Conservation (phyloP, 2,113 vertebrate genomes). For the Orthonyx spaldingii region DNA sequence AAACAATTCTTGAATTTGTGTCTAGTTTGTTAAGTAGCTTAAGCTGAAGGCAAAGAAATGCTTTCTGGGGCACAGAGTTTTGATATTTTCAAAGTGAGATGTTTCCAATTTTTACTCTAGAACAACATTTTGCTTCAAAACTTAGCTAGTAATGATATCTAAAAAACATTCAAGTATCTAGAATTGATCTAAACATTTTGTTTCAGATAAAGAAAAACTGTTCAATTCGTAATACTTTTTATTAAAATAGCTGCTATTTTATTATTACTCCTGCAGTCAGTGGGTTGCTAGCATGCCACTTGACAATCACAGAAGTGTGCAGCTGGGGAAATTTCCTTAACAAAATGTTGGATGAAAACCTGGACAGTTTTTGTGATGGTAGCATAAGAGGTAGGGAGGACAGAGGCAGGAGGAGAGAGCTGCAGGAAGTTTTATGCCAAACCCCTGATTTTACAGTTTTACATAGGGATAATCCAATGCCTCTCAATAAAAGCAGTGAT, state of each 20-base stretch:
- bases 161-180: not conserved
- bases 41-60: not conserved
- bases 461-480: not conserved
- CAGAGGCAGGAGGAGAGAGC: not conserved
- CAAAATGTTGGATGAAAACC: not conserved
- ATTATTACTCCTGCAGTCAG: not conserved
- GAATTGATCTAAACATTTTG: not conserved
- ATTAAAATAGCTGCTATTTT: not conserved
- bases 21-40: not conserved
- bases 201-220: not conserved
- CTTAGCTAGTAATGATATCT: not conserved
- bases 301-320: not conserved
- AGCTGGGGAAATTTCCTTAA: not conserved
- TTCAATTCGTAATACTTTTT: not conserved
- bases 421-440: not conserved
- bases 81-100: not conserved
- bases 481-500: not conserved
- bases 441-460: not conserved
- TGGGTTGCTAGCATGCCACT: not conserved
- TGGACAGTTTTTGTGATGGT: not conserved
- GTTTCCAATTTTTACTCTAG: not conserved
- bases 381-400: not conserved
- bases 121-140: not conserved
- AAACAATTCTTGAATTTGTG: not conserved
- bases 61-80: not conserved